A percentile compares a stretch with the other conserved stretches of the same genome.
phyloP scores from a whole-genome alignment of 2,888 invertebrate genomes.

The Digitonthophagus gazella region DNA sequence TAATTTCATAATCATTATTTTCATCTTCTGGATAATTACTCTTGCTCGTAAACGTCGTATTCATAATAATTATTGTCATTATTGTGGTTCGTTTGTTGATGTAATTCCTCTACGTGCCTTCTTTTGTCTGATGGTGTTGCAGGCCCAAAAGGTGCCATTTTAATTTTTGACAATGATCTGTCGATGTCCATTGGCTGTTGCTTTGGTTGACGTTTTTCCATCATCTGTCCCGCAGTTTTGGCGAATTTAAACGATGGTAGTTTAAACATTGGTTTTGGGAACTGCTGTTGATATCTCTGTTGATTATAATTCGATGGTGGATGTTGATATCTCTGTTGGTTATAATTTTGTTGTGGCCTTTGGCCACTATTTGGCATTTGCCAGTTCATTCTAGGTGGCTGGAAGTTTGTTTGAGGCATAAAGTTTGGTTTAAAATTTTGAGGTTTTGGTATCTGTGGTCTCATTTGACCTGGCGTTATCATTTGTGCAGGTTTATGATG shows the following conservation, averaged over 20 bases:
- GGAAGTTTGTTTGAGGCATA: too few relatives aligned
- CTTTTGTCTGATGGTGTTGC: not conserved
- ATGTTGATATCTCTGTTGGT: not conserved
- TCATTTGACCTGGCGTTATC: too few relatives aligned
- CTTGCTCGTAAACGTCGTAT: too few relatives aligned
- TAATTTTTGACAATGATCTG: not conserved
- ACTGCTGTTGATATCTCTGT: not conserved
- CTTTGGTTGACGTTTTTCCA: not conserved
- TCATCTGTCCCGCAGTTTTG: not conserved
- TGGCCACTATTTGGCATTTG: not conserved
- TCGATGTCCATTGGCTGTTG: constrained; percentile 15
- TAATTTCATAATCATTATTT: not conserved
- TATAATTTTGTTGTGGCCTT: not conserved
- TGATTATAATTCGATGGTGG: not conserved
- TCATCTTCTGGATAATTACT: constrained; percentile 4
- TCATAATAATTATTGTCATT: too few relatives aligned
- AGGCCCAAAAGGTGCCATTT: not conserved
- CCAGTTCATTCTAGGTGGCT: not conserved
- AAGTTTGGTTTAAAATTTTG: not conserved
- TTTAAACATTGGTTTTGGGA: not conserved
- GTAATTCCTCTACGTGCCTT: constrained; percentile 5
- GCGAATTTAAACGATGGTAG: constrained; percentile 15
- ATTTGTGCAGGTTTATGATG: too few relatives aligned
- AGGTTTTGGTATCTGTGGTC: not conserved
- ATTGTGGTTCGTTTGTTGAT: constrained; percentile 6